A percentile compares a stretch with the other conserved stretches of the same genome.
Conservation (phyloP, 2,113 vertebrate genomes). For the Fulica atra region DNA sequence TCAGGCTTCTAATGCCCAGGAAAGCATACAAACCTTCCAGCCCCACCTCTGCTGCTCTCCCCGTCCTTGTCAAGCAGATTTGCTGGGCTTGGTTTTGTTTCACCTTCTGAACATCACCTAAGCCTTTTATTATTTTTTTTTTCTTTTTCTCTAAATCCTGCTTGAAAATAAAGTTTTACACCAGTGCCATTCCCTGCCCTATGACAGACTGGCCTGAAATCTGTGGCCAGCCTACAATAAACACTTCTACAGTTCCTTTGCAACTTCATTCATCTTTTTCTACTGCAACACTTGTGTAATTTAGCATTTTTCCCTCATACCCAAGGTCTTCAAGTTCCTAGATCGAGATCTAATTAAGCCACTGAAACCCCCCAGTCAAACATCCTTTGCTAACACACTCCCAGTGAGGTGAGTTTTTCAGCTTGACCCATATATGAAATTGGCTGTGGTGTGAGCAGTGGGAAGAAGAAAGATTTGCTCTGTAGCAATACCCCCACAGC, state of each 20-base stretch:
- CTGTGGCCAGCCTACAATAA: background rate
- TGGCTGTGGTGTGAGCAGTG: background rate
- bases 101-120: background rate
- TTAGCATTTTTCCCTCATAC: background rate
- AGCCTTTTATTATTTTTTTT: background rate
- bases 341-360: background rate
- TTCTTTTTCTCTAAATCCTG: background rate
- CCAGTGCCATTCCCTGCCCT: background rate
- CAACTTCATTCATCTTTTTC: conserved; percentile 10
- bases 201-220: background rate
- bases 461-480: background rate
- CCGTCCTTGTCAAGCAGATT: background rate
- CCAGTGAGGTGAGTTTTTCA: background rate
- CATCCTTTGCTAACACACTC: background rate
- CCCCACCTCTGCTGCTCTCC: background rate
- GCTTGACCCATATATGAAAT: background rate
- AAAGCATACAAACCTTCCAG: background rate
- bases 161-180: background rate
- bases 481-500: background rate
- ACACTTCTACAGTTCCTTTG: background rate
- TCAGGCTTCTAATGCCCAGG: background rate
- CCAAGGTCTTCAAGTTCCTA: background rate
- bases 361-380: background rate
- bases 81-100: background rate
- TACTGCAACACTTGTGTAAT: background rate